Conservation (phyloP, 2,888 invertebrate species). For the Lordiphosa fenestrarum region DNA sequence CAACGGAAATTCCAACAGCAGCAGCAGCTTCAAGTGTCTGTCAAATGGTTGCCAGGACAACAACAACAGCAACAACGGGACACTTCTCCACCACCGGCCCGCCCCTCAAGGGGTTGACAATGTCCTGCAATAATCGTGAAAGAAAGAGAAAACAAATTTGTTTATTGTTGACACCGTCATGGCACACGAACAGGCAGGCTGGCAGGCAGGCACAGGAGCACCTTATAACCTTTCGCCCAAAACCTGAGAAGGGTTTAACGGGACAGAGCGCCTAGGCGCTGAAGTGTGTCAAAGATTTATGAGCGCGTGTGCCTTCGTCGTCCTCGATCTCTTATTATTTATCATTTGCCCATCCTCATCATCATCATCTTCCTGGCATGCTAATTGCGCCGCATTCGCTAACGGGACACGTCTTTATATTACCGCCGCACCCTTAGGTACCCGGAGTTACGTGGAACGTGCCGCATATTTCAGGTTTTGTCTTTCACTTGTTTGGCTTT, state of each 20-base stretch:
- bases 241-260: slow-evolving; percentile 20
- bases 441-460: slow-evolving; percentile 66
- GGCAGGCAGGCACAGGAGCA: slow-evolving; percentile 30
- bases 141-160: slow-evolving; percentile 63
- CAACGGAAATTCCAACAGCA: slow-evolving; percentile 24
- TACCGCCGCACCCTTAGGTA: slow-evolving; percentile 15
- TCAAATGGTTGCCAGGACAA: slow-evolving; percentile 33
- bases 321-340: slow-evolving; percentile 36
- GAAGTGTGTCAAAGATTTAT: slow-evolving; percentile 61
- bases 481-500: slow-evolving; percentile 35
- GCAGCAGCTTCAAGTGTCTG: slow-evolving; percentile 19
- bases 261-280: slow-evolving; percentile 22
- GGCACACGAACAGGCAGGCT: slow-evolving; percentile 24
- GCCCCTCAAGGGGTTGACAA: slow-evolving; percentile 56
- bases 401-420: slow-evolving; percentile 50
- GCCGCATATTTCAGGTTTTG: slow-evolving; percentile 63
- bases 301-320: slow-evolving; percentile 45
- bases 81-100: neutral
- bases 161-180: slow-evolving; percentile 59
- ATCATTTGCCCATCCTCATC: slow-evolving; percentile 21
- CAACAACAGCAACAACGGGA: slow-evolving; percentile 18
- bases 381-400: slow-evolving; percentile 61
- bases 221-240: slow-evolving; percentile 69
- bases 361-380: slow-evolving; percentile 48
- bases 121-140: slow-evolving; percentile 36